phyloP scores from a whole-genome alignment of 1,140 invertebrate species.

The Drosophila ercepeae region DNA sequence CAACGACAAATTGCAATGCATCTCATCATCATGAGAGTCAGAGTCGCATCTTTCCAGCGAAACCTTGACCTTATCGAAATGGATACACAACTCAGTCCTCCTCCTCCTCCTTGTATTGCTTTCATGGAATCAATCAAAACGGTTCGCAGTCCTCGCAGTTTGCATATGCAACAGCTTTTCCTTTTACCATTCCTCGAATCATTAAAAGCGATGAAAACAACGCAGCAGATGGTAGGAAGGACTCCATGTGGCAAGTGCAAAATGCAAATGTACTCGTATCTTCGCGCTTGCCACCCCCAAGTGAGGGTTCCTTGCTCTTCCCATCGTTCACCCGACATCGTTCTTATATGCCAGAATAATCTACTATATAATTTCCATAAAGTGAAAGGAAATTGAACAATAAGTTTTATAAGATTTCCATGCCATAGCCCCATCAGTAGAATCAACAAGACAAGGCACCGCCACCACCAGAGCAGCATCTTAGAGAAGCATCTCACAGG shows the following conservation, averaged over 20 bases:
- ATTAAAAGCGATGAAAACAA: constrained; percentile 19
- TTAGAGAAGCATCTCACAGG: too few relatives aligned
- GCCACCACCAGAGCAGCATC: too few relatives aligned
- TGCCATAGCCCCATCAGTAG: constrained; percentile 12
- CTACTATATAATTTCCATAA: constrained; percentile 76
- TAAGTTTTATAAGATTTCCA: constrained; percentile 68
- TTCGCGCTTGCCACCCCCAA: constrained; percentile 4
- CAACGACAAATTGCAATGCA: not conserved
- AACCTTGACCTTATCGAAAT: constrained; percentile 58
- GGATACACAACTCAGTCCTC: constrained; percentile 5
- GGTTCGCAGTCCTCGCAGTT: constrained; percentile 26
- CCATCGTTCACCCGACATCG: not conserved
- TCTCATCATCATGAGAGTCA: not conserved
- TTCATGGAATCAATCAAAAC: constrained; percentile 72
- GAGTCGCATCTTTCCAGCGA: too few relatives aligned
- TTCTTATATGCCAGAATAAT: constrained; percentile 54
- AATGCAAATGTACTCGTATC: constrained; percentile 39
- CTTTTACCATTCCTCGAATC: constrained; percentile 14
- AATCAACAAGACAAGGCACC: not conserved
- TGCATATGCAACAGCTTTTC: constrained; percentile 42
- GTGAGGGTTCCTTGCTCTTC: too few relatives aligned
- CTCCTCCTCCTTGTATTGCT: constrained; percentile 17
- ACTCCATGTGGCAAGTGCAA: constrained; percentile 33
- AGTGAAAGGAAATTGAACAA: constrained; percentile 77
- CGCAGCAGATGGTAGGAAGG: not conserved